phyloP scores from a whole-genome alignment of 2,888 invertebrate genomes.

The Laothoe populi region DNA sequence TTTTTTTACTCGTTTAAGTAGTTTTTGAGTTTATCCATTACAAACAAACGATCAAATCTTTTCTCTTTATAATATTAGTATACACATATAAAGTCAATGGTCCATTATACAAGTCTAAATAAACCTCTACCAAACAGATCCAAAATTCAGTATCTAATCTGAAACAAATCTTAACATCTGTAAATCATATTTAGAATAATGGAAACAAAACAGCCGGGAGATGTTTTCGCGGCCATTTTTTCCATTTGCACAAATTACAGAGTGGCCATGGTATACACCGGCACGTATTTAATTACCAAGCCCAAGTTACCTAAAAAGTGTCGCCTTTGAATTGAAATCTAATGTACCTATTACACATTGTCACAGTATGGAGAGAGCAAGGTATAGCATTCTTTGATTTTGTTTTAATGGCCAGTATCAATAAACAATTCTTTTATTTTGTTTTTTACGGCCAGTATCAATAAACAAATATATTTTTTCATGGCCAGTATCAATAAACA shows the following conservation, averaged over 20 bases:
- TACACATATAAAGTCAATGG: too few relatives aligned
- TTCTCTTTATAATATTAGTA: not conserved
- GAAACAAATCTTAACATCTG: not conserved
- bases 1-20: too few relatives aligned
- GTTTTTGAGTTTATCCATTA: too few relatives aligned
- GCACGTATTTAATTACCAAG: conserved; percentile 80
- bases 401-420: too few relatives aligned
- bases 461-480: too few relatives aligned
- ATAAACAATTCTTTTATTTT: too few relatives aligned
- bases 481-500: too few relatives aligned
- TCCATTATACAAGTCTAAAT: too few relatives aligned
- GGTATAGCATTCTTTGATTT: conserved; percentile 24
- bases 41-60: too few relatives aligned
- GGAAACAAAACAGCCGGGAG: conserved; percentile 26
- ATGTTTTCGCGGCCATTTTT: conserved; percentile 61
- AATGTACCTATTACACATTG: conserved; percentile 56
- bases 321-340: conserved; percentile 69
- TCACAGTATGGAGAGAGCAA: conserved; percentile 25
- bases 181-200: not conserved
- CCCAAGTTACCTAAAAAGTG: conserved; percentile 66
- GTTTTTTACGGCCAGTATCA: too few relatives aligned
- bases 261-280: conserved; percentile 68
- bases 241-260: conserved; percentile 69
- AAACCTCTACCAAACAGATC: not conserved
- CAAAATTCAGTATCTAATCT: not conserved